A percentile compares a stretch with the other conserved stretches of the same genome.
Conservation (phyloP, 2,888 invertebrate species). For the Aleiodes alternator region DNA sequence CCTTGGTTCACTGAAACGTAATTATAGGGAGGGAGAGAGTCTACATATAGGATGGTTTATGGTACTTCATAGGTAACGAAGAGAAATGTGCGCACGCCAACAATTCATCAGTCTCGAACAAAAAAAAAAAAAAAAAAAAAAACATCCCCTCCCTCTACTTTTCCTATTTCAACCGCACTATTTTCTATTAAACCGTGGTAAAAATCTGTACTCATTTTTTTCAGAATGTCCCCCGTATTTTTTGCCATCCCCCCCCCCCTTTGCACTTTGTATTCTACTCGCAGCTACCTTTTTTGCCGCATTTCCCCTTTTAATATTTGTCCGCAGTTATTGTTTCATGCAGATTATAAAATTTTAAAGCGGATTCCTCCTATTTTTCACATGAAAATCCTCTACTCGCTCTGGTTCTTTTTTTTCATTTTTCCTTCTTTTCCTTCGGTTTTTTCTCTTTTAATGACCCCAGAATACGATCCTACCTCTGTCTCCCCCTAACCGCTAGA, state of each 20-base stretch:
- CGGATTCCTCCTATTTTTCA: too few relatives aligned
- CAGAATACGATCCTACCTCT: not conserved
- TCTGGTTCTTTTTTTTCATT: too few relatives aligned
- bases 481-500: slow-evolving; percentile 38
- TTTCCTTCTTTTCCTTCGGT: too few relatives aligned
- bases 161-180: slow-evolving; percentile 5
- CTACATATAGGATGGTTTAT: slow-evolving; percentile 27
- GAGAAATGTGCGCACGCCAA: slow-evolving; percentile 32
- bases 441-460: too few relatives aligned
- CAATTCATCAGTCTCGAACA: slow-evolving; percentile 32
- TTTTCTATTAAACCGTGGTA: not conserved
- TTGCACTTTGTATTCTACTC: not conserved
- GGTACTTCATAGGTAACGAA: slow-evolving; percentile 23
- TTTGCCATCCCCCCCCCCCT: not conserved
- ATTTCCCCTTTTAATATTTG: slow-evolving; percentile 1
- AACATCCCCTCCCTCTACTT: not conserved
- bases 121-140: slow-evolving; percentile 7
- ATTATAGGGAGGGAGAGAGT: slow-evolving; percentile 11
- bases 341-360: not conserved
- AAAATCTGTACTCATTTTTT: not conserved
- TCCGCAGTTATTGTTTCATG: not conserved
- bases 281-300: not conserved
- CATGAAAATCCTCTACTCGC: too few relatives aligned
- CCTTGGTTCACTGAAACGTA: slow-evolving; percentile 25
- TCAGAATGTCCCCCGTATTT: not conserved